A percentile compares a stretch with the other conserved stretches of the same genome.
phyloP scores from a whole-genome alignment of 2,113 vertebrate genomes.

The Casuarius casuarius region DNA sequence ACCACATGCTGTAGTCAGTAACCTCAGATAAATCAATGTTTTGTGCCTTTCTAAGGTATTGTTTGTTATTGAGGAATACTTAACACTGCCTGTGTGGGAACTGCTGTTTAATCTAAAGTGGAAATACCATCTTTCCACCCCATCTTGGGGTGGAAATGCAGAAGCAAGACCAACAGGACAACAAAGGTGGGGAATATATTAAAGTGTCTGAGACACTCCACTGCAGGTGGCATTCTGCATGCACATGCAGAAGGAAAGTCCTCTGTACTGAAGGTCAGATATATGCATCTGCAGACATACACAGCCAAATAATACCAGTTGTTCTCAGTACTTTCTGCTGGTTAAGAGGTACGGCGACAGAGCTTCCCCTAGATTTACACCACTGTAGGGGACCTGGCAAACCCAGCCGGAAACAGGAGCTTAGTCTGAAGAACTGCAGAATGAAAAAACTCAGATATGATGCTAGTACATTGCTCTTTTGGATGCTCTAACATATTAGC shows the following conservation, averaged over 20 bases:
- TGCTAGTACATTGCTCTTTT: not conserved
- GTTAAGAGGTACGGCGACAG: not conserved
- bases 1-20: conserved; percentile 44
- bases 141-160: not conserved
- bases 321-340: not conserved
- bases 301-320: not conserved
- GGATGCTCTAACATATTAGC: not conserved
- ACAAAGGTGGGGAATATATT: not conserved
- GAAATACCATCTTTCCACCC: not conserved
- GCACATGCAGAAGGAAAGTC: not conserved
- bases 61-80: not conserved
- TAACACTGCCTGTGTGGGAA: conserved; percentile 33
- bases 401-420: not conserved
- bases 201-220: not conserved
- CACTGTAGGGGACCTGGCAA: not conserved
- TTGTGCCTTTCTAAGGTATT: conserved; percentile 25
- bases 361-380: not conserved
- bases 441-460: not conserved
- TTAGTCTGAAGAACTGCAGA: not conserved
- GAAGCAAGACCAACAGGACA: not conserved
- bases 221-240: not conserved
- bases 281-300: not conserved
- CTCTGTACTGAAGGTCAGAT: not conserved
- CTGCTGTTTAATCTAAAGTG: conserved; percentile 41
- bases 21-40: conserved; percentile 32